Evolutionary conservation across 2,113 vertebrate species (phyloP), one percentile per base, ranked within the genome.

Genomic region (human): DNA sequence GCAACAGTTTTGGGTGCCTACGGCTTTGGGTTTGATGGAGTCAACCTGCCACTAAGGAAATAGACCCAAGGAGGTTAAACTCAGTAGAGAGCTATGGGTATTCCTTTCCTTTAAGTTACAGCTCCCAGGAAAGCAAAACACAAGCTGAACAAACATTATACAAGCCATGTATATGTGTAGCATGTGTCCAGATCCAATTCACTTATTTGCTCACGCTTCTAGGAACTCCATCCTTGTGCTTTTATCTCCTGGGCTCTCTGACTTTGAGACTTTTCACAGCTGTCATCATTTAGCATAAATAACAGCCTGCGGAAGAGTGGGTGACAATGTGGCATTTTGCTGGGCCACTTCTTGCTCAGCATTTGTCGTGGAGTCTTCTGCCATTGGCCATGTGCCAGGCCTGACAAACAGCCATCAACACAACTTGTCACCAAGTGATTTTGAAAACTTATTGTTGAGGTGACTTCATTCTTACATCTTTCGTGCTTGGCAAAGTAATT

Each of bases 401-500:
- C 40, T 97, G 95, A 97, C 93, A 98, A 68, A 87, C 52, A 94
- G 80, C 84, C 89, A 30, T 94, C 97, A 97, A 98, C 90, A 68
- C 1, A 17, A 52, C 88, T 97, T 98, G 98, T 98, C 96, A 94
- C 32, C 22, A 61, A 88, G 32, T 86, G 83, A 93, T 89, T 93
- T 87, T 80, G 25, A 57, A 40, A 68, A 87, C 70, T 70, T 7
- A 8, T 0, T 2, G 3, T 93, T 84, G 90, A 87, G 48, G 52
- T 97, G 91, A 95, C 76, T 97, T 97, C 92, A 78, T 78, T 76
- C 23, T 78, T 93, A 55, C 50, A 23, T 95, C 70, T 94, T 97
- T 83, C 73, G 0, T 98, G 89, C 84, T 97, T 96, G 73, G 93
- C 90, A 97, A 97, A 90, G 59, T 96, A 98, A 97, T 98, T 96